These are phyloP conservation scores for Ascidia mentula DNA, from an alignment of 23 tunicate genomes.

Conservation along the genomic window DNA sequence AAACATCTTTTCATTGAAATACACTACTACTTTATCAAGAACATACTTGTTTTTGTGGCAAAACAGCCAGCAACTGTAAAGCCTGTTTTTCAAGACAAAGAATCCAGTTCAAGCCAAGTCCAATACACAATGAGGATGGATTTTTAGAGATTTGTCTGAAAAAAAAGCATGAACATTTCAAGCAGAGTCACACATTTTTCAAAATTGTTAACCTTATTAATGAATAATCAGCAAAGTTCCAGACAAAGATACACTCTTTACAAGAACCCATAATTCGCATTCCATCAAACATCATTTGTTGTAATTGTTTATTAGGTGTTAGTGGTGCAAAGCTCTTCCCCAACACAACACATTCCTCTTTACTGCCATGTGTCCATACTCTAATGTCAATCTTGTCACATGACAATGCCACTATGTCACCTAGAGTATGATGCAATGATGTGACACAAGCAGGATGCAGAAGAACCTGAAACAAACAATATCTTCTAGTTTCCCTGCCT, in stretches of 20 bases:
- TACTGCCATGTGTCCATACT: not conserved
- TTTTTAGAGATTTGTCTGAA: not conserved
- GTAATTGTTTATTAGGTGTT: not conserved
- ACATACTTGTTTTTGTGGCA: no score
- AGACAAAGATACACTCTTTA: not conserved
- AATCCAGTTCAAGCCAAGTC: not conserved
- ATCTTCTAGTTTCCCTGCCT: no score
- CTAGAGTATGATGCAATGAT: not conserved
- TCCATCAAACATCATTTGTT: not conserved
- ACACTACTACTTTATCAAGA: no score
- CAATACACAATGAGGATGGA: not conserved
- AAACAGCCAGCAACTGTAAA: not conserved
- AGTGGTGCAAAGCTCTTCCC: not conserved
- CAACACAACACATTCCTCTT: constrained; percentile 7
- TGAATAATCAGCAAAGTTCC: not conserved
- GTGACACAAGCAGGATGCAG: not conserved
- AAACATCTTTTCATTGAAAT: no score
- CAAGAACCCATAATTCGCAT: not conserved
- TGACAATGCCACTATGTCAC: not conserved
- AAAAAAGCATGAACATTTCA: not conserved
- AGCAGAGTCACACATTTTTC: no score
- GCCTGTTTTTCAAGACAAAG: not conserved
- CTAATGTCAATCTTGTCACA: not conserved
- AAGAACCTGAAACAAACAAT: not conserved
- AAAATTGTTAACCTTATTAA: not conserved